A percentile compares a stretch with the other conserved stretches of the same genome.
These are phyloP conservation scores for Anoplopoma fimbria DNA, from an alignment of 2,113 vertebrate genomes.

Conservation along the genomic window DNA sequence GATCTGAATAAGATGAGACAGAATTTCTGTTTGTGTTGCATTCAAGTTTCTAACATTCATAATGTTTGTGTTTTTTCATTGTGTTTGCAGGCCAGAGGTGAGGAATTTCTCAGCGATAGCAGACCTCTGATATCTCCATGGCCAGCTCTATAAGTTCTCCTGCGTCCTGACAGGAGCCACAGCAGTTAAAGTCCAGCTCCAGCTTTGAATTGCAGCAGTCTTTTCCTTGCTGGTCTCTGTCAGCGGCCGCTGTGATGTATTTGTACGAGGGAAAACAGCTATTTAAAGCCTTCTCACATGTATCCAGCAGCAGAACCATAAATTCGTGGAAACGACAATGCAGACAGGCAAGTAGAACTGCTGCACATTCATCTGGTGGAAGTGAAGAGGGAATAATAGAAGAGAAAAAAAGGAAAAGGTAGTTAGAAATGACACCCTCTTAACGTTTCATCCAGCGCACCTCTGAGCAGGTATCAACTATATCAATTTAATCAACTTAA, in stretches of 20 bases:
- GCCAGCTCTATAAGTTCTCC: constrained; percentile 77
- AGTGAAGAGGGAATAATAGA: not conserved
- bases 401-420: not conserved
- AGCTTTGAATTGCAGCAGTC: constrained; percentile 64
- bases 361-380: constrained; percentile 75
- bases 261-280: constrained; percentile 67
- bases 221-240: constrained; percentile 39
- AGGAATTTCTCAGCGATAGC: constrained; percentile 62
- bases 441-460: not conserved
- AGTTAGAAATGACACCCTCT: not conserved
- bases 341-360: constrained; percentile 72
- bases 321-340: constrained; percentile 75
- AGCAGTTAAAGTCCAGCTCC: constrained; percentile 71
- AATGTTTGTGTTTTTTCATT: not conserved
- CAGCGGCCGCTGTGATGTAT: constrained; percentile 32
- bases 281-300: constrained; percentile 39
- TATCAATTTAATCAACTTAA: not conserved
- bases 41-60: not conserved
- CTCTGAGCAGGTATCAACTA: not conserved
- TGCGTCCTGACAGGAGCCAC: constrained; percentile 72
- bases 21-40: not conserved
- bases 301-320: constrained; percentile 55
- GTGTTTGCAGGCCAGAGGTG: not conserved
- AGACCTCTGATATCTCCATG: constrained; percentile 80
- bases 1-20: constrained; percentile 2